Percentiles rank a stretch among this genome's conserved stretches.
These are phyloP conservation scores for Thripadectes ignobilis DNA, from an alignment of 2,797 vertebrate species.

Conservation along the genomic window DNA sequence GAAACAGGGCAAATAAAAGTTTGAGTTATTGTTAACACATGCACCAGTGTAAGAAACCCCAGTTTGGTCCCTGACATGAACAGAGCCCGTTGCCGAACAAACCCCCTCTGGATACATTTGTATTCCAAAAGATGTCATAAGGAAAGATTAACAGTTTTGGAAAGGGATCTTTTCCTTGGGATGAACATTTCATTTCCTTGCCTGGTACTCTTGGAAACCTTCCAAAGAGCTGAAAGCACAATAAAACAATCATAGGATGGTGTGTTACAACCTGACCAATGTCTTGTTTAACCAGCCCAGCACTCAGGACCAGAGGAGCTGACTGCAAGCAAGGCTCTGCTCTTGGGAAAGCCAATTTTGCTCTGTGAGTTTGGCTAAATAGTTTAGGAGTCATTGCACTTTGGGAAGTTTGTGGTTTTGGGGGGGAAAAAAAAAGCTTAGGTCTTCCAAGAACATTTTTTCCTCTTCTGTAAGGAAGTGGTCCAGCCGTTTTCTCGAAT, in stretches of 20 bases:
- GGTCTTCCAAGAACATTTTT: not conserved
- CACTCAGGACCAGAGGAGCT: not conserved
- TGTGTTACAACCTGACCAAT: not conserved
- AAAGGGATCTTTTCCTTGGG: slow-evolving; percentile 66
- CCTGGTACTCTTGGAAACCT: slow-evolving; percentile 60
- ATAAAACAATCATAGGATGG: not conserved
- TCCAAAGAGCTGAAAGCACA: slow-evolving; percentile 35
- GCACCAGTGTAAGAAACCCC: slow-evolving; percentile 41
- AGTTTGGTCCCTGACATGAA: slow-evolving; percentile 23
- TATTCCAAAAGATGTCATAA: slow-evolving; percentile 66
- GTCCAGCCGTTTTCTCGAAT: not conserved
- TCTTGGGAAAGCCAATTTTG: not conserved
- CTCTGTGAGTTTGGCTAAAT: not conserved
- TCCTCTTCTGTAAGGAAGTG: not conserved
- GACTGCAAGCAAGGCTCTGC: not conserved
- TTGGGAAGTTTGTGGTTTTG: not conserved
- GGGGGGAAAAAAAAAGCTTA: not conserved
- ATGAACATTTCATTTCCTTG: slow-evolving; percentile 69
- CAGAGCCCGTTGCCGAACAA: slow-evolving; percentile 42
- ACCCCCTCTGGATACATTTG: slow-evolving; percentile 64
- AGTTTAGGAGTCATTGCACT: not conserved
- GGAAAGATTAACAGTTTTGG: slow-evolving; percentile 71
- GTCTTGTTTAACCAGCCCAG: not conserved
- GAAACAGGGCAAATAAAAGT: slow-evolving; percentile 54
- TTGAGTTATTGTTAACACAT: slow-evolving; percentile 75